A percentile compares a stretch with the other conserved stretches of the same genome.
Conservation (phyloP, 2,113 vertebrate species). For the Dromaius novaehollandiae region DNA sequence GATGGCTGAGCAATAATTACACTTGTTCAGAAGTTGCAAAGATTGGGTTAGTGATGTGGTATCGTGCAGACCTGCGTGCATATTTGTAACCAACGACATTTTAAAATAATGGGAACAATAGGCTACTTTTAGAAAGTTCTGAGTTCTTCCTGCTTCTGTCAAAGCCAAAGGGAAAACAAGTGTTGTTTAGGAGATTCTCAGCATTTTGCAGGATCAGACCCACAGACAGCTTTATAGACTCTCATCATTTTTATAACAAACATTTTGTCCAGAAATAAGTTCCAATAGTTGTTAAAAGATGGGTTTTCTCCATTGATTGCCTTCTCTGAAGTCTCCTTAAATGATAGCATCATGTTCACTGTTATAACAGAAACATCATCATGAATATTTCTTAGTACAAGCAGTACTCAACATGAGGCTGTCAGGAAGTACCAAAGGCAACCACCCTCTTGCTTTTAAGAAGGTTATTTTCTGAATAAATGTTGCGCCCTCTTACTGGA, state of each 20-base stretch:
- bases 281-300: neutral
- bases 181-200: neutral
- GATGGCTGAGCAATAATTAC: neutral
- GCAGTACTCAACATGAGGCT: neutral
- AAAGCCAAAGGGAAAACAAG: neutral
- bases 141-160: neutral
- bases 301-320: rapidly evolving
- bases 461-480: neutral
- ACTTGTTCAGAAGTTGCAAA: neutral
- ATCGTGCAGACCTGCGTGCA: rapidly evolving
- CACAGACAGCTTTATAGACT: neutral
- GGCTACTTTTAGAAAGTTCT: neutral
- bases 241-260: neutral
- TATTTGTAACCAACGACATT: neutral
- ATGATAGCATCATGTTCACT: neutral
- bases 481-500: neutral
- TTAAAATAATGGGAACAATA: neutral
- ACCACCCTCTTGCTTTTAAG: neutral
- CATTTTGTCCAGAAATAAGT: neutral
- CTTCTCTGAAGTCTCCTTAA: neutral
- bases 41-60: no score
- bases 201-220: neutral
- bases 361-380: neutral
- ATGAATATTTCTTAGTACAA: neutral
- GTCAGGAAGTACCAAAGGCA: neutral